Conservation (phyloP, 2,113 vertebrate species). For the Falcunculus frontatus region DNA sequence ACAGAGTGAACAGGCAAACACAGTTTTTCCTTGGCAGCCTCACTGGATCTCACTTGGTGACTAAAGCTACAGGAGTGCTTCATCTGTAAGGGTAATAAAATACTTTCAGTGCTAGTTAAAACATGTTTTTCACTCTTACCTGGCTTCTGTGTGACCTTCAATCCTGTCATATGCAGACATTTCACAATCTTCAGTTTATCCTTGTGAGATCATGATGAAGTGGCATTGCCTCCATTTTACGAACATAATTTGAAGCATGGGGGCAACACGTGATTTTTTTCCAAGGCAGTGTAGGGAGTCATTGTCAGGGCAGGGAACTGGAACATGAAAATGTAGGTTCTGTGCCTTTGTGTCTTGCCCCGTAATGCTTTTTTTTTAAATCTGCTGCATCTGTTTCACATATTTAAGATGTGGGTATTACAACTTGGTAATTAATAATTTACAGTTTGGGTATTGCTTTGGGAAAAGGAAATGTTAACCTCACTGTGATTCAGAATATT, state of each 20-base stretch:
- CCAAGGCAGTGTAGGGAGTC: fast-evolving
- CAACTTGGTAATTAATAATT: neutral
- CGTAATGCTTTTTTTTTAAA: neutral
- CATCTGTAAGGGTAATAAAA: neutral
- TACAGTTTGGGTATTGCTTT: neutral
- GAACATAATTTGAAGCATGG: neutral
- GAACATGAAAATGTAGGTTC: neutral
- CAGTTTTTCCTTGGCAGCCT: neutral
- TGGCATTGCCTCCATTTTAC: neutral
- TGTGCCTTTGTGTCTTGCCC: neutral
- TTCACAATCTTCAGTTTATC: neutral
- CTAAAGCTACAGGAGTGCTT: neutral
- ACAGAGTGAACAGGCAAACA: neutral
- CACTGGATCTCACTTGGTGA: neutral
- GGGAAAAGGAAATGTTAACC: neutral
- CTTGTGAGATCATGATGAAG: neutral
- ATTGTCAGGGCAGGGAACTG: neutral
- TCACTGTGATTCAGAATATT: neutral
- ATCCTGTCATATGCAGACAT: neutral
- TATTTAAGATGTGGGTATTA: neutral
- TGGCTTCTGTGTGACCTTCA: neutral
- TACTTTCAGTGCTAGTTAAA: neutral
- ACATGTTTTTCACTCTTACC: neutral
- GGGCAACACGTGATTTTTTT: neutral
- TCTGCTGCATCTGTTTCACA: neutral